A percentile compares a stretch with the other conserved stretches of the same genome.
Conservation (phyloP, 1,140 invertebrate genomes). For the Lepidurus arcticus region DNA sequence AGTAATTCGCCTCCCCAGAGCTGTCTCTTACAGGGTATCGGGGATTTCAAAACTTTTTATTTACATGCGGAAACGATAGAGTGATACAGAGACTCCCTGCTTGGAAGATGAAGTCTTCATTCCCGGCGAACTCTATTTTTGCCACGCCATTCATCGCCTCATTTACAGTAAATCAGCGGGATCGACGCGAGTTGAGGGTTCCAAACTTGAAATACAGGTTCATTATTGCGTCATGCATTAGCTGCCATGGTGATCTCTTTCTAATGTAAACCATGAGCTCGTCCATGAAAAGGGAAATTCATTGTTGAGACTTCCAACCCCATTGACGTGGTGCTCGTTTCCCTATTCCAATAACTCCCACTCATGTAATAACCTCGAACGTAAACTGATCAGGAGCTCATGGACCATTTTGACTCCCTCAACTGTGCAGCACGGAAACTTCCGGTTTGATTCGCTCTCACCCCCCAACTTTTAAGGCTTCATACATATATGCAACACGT, state of each 20-base stretch:
- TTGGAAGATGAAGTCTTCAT: conserved; percentile 9
- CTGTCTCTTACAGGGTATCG: background rate
- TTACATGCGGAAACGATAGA: no score
- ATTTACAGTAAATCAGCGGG: background rate
- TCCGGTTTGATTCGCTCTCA: conserved; percentile 18
- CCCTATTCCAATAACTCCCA: background rate
- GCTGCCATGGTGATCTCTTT: no score
- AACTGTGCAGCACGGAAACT: background rate
- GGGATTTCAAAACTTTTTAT: no score
- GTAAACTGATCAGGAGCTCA: background rate
- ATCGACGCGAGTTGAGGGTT: background rate
- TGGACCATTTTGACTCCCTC: background rate
- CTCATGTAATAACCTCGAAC: background rate
- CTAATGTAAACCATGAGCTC: no score
- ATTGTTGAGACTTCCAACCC: no score
- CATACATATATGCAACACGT: conserved; percentile 22
- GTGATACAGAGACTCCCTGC: background rate
- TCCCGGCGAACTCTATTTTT: background rate
- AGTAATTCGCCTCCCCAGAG: background rate
- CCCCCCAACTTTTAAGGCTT: background rate
- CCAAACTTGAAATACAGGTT: no score
- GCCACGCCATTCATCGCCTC: background rate
- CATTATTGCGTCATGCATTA: no score
- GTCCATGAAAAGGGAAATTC: no score
- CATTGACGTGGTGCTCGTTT: background rate